Evolutionary conservation across 2,113 vertebrate species (phyloP).

Genomic region (Mormoops blainvillei): DNA sequence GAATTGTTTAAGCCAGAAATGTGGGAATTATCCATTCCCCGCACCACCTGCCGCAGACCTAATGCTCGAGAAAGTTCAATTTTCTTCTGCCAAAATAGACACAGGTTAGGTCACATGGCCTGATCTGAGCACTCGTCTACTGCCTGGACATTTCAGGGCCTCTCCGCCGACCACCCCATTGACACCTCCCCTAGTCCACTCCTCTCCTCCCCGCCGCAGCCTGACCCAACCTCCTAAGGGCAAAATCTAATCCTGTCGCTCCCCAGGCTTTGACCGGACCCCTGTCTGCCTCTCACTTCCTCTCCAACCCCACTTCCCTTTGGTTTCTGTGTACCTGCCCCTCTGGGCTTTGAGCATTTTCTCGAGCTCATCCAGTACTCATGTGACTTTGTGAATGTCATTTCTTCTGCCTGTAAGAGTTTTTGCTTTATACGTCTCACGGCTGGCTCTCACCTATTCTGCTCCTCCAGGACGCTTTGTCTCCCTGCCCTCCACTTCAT

Average conservation of each 20-base stretch:
- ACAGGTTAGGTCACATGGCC: background rate
- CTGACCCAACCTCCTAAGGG: background rate
- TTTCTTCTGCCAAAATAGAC: background rate
- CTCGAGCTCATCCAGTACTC: background rate
- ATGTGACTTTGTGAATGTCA: background rate
- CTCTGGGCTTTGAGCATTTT: background rate
- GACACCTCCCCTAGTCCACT: too few species aligned
- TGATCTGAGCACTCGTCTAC: background rate
- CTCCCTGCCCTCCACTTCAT: too few species aligned
- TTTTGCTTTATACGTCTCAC: background rate
- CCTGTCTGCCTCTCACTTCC: background rate
- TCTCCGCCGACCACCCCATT: rapidly evolving
- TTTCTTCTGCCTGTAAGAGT: background rate
- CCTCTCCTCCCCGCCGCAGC: background rate
- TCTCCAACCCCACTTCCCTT: background rate
- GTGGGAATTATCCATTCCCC: background rate
- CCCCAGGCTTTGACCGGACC: background rate
- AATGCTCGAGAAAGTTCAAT: background rate
- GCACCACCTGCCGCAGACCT: background rate
- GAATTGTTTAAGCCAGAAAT: constrained; percentile 12
- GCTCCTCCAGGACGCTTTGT: background rate
- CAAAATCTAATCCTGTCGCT: background rate
- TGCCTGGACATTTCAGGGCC: background rate
- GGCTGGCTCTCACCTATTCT: background rate
- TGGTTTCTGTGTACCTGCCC: background rate